Evolutionary conservation across 2,113 vertebrate species (phyloP).

Genomic region (Megaceryle maxima): DNA sequence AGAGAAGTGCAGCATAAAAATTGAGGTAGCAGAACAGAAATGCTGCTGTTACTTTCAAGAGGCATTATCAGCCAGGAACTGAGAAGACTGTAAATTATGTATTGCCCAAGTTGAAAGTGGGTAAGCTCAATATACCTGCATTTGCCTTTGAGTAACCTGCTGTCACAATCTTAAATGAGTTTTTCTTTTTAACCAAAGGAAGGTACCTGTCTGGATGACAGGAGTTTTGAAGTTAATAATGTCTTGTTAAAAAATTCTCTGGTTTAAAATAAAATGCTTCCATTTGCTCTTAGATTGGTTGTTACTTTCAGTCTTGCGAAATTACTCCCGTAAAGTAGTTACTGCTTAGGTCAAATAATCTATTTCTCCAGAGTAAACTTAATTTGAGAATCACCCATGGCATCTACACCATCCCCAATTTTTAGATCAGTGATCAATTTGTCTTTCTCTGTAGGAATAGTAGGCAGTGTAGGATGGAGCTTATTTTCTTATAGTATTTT

Average conservation of each 20-base stretch:
- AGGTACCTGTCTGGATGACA: background rate
- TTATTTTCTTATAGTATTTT: background rate
- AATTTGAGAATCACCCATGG: background rate
- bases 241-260: background rate
- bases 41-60: background rate
- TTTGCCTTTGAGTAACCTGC: background rate
- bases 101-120: background rate
- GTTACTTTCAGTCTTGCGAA: background rate
- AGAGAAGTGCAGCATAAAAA: background rate
- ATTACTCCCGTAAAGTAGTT: background rate
- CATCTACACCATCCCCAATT: background rate
- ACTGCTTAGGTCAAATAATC: background rate
- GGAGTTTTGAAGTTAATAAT: background rate
- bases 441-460: background rate
- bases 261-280: conserved; percentile 10
- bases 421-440: background rate
- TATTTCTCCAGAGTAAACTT: background rate
- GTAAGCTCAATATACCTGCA: background rate
- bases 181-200: background rate
- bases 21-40: background rate
- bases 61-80: background rate
- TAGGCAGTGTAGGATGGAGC: background rate
- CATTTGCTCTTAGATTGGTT: background rate
- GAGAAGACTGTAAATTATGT: background rate
- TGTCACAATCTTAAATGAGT: background rate